A percentile compares a stretch with the other conserved stretches of the same genome.
Evolutionary conservation across 2,797 vertebrate genomes (phyloP).

Genomic region (Acipenser transmontanus): DNA sequence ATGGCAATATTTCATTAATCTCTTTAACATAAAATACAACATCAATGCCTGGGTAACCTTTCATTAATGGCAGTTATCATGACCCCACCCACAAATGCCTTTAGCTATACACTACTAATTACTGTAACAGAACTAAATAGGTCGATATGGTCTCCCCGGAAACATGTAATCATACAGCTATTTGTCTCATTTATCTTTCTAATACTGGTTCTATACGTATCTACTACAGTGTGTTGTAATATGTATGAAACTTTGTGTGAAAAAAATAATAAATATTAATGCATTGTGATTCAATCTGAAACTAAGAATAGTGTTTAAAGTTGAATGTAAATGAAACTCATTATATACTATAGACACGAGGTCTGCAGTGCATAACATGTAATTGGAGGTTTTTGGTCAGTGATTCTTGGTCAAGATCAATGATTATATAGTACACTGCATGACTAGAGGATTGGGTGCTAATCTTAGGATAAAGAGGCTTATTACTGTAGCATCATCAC

Average conservation of each 20-base stretch:
- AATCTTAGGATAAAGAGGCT: constrained; percentile 3
- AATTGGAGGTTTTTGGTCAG: background rate
- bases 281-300: background rate
- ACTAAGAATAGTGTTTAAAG: background rate
- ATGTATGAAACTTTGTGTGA: too few species aligned
- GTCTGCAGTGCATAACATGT: background rate
- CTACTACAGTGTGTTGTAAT: too few species aligned
- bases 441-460: background rate
- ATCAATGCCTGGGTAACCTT: background rate
- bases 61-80: constrained; percentile 2
- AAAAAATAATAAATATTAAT: too few species aligned
- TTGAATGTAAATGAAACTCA: background rate
- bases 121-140: constrained; percentile 6
- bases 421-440: background rate
- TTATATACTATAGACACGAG: background rate
- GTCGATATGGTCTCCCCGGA: constrained; percentile 4
- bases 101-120: constrained; percentile 11
- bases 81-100: background rate
- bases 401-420: too few species aligned
- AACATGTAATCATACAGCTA: background rate
- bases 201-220: too few species aligned
- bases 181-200: too few species aligned
- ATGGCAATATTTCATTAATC: too few species aligned
- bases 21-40: too few species aligned
- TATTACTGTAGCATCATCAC: background rate